Evolutionary conservation across 1,140 invertebrate species (phyloP), one percentile per base, ranked within the genome.

Genomic region (Holotrichia oblita): DNA sequence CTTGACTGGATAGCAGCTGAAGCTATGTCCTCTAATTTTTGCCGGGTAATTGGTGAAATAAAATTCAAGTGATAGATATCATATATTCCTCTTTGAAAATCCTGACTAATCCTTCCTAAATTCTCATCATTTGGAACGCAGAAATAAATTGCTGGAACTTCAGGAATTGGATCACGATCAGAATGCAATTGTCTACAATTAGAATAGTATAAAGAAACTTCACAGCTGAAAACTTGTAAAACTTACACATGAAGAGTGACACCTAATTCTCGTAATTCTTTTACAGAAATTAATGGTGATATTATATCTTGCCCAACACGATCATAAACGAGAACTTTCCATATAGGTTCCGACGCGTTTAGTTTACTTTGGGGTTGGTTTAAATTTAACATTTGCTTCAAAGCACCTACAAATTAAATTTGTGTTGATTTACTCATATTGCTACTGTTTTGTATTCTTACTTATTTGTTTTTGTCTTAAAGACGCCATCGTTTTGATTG

Each of bases 131-230:
- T 95, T n/a, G 99, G 98, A 81, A 95, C 91, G 87, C 99, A 98
- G 87, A 99, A 99, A 88, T 99, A 99, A 72, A 99, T 93, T 9
- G 97, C 98, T 80, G 98, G 98, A 14, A 99, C 98, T 90, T 99
- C 99, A 4, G 98, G 97, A 83, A 99, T 97, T 7, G 95, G 90
- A 88, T 99, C 98, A 81, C 98, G 90, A 84, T 98, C 96, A 6
- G 96, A 96, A 88, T 99, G 96, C 40, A 99, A 88, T 87, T 96
- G 93, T 34, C 95, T 96, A 85, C 78, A 89, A 89, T 78, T 64
- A 8, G 9, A 9, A 55, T 40, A 77, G 10, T 0, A 17, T n/a
- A 73, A 42, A 34, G 12, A 74, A 40, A 78, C 0, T 64, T 64
- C 61, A 6, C 61, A 14, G 1, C 9, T 78, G 40, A 34, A 61